Percentiles rank a stretch among this genome's conserved stretches.
phyloP scores from a whole-genome alignment of 2,113 vertebrate species.

The Phylloscopus whistleri region DNA sequence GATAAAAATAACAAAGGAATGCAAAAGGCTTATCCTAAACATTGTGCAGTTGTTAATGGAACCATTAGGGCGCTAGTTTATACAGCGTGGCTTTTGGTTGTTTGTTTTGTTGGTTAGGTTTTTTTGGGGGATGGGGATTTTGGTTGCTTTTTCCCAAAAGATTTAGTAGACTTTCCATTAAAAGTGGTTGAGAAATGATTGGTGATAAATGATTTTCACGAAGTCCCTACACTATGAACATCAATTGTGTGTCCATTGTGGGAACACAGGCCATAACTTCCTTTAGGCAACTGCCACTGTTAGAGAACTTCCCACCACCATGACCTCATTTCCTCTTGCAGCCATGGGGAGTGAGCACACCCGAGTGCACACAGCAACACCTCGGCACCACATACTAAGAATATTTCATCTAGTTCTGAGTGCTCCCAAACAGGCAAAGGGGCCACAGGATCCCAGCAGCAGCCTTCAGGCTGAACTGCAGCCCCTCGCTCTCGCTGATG shows the following conservation, averaged over 20 bases:
- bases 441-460: neutral
- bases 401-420: neutral
- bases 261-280: rapidly evolving
- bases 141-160: neutral
- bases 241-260: neutral
- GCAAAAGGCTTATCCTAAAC: neutral
- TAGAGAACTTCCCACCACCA: neutral
- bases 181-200: neutral
- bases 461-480: neutral
- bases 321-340: neutral
- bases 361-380: neutral
- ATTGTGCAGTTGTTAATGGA: neutral
- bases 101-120: rapidly evolving
- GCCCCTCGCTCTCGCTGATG: rapidly evolving
- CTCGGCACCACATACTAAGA: neutral
- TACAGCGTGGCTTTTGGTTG: neutral
- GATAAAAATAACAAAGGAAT: neutral
- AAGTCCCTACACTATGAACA: neutral
- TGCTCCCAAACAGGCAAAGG: neutral
- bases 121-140: rapidly evolving
- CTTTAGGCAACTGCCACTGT: rapidly evolving
- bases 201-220: neutral
- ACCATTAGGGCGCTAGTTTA: neutral
- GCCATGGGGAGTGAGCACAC: rapidly evolving
- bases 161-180: neutral